Evolutionary conservation across 2,113 vertebrate species (phyloP).

Genomic region (Pituophis catenifer): DNA sequence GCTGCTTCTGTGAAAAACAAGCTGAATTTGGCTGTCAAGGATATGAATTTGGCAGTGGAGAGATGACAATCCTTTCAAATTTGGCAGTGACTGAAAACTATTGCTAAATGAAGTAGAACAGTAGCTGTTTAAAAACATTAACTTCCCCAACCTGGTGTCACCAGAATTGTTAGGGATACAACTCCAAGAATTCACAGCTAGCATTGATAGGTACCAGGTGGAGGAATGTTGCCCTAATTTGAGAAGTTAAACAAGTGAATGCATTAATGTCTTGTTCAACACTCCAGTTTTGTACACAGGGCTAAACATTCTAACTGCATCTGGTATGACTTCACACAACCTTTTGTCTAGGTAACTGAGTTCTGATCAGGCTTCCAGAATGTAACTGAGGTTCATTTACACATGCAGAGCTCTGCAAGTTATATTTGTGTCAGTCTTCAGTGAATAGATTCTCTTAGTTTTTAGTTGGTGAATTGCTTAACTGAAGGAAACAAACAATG

Average conservation of each 20-base stretch:
- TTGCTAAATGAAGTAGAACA: not conserved
- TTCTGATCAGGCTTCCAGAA: conserved; percentile 45
- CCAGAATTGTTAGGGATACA: not conserved
- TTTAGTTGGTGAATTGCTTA: conserved; percentile 20
- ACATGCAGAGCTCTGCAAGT: conserved; percentile 49
- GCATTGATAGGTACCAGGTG: not conserved
- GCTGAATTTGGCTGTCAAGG: not conserved
- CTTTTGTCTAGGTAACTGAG: conserved; percentile 50
- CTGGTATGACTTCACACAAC: conserved; percentile 37
- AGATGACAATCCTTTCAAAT: not conserved
- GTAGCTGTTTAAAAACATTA: not conserved
- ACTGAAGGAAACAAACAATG: not conserved
- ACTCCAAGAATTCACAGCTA: not conserved
- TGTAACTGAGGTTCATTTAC: conserved; percentile 53
- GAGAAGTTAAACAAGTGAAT: not conserved
- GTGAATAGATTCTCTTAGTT: conserved; percentile 1
- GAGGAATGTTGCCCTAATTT: not conserved
- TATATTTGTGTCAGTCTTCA: not conserved
- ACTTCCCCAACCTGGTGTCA: not conserved
- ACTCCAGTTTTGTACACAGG: conserved; percentile 25
- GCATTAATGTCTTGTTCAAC: not conserved
- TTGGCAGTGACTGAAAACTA: not conserved
- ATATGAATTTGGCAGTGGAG: not conserved
- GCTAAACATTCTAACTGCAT: conserved; percentile 25
- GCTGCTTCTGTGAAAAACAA: not conserved